Base-by-base conservation (phyloP, 2,888 invertebrate species). In the Cerceris ruficornis region DNA sequence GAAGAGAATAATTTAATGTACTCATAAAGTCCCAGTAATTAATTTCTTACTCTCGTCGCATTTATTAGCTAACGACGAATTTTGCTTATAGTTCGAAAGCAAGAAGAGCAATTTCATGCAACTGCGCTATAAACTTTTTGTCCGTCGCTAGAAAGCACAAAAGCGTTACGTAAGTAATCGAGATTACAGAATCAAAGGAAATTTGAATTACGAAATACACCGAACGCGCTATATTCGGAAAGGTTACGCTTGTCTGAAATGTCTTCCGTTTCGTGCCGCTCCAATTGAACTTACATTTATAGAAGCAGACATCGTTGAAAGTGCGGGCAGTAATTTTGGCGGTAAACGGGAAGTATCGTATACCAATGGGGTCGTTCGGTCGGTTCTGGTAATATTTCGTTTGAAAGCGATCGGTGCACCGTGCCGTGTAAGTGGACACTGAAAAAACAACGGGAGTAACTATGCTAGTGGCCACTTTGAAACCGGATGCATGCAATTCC, bases 391-490 rank as follows among this genome's bases (percentile, higher is more conserved):
- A 73, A 79, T 75, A 70, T 79, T 81, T 79, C 78, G 69, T 69
- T 81, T 70, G 75, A 79, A 79, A 75, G 57, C 69, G 77, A 79
- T 70, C 82, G 79, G 52, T 52, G 68, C 62, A 61, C 62, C 75
- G 61, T 70, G 59, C 60, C 69, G 73, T 73, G 80, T 70, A 81
- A 69, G 69, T 69, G 71, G 66, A 71, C 64, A 50, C 64, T 71
- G 73, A 64, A 80, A 77, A 82, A 82, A 82, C 76, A 82, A 80
- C 58, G 70, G 57, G 73, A 52, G 43, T 49, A 67, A 52, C 61
- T 59, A 66, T 54, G 71, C n/a, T 60, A 17, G 66, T 76, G 60
- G 77, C 72, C 73, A 83, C 85, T 86, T 87, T 86, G 86, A 86
- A 78, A 86, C 80, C 72, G 77, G 82, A 85, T 66, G 77, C 86